A percentile compares a stretch with the other conserved stretches of the same genome.
Conservation (phyloP, 2,113 vertebrate species). For the Cyanoderma ruficeps region DNA sequence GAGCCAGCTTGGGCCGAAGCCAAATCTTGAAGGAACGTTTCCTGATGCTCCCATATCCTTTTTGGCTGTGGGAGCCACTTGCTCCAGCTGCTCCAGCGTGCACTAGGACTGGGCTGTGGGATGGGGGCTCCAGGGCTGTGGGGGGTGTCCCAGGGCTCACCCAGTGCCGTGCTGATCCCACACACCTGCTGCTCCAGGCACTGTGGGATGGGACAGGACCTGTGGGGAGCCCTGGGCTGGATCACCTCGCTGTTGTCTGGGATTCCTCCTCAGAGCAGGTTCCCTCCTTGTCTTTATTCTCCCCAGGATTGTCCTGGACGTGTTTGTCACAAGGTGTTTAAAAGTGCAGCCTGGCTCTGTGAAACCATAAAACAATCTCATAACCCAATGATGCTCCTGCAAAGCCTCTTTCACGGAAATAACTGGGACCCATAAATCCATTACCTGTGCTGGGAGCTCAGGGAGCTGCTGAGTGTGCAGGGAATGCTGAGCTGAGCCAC, state of each 20-base stretch:
- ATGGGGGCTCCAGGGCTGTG: not conserved
- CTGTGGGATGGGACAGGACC: not conserved
- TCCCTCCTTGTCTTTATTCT: accelerated
- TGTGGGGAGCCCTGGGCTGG: accelerated
- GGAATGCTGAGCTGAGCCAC: not conserved
- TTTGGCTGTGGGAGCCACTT: not conserved
- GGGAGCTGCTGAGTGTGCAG: not conserved
- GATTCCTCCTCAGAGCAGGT: not conserved
- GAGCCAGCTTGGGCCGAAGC: not conserved
- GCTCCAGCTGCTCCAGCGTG: accelerated
- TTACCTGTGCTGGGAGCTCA: not conserved
- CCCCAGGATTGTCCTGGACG: accelerated
- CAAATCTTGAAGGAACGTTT: not conserved
- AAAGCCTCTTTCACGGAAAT: accelerated
- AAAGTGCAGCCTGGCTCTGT: not conserved
- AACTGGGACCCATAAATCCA: not conserved
- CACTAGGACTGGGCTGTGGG: not conserved
- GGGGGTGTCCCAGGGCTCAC: not conserved
- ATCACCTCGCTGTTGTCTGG: accelerated
- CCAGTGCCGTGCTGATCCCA: accelerated
- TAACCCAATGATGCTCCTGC: not conserved
- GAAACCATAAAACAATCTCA: not conserved
- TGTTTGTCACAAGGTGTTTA: accelerated
- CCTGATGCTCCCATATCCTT: not conserved
- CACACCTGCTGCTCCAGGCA: not conserved